phyloP scores from a whole-genome alignment of 2,113 vertebrate species.

The Neoarius graeffei region DNA sequence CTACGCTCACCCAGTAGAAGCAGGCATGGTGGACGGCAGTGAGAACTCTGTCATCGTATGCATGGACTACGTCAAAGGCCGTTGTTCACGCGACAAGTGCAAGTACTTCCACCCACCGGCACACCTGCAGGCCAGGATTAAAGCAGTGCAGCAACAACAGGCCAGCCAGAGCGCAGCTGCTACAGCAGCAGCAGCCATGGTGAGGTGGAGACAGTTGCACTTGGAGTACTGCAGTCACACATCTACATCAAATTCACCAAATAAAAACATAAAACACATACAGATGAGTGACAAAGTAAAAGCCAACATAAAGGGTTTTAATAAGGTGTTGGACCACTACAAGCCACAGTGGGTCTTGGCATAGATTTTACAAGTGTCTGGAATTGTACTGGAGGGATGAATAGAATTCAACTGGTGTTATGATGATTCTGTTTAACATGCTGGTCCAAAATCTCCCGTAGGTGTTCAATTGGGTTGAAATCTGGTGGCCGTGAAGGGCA shows the following conservation, averaged over 20 bases:
- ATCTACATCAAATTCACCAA: neutral
- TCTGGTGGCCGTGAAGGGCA: neutral
- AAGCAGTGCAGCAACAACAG: slow-evolving; percentile 96
- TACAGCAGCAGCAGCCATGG: slow-evolving; percentile 79
- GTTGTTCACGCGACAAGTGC: slow-evolving; percentile 97
- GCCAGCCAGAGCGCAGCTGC: slow-evolving; percentile 86
- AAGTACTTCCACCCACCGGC: slow-evolving; percentile 98
- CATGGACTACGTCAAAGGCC: slow-evolving; percentile 99
- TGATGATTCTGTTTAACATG: neutral
- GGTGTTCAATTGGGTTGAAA: neutral
- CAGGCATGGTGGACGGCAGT: slow-evolving; percentile 93
- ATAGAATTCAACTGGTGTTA: neutral
- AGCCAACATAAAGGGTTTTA: neutral
- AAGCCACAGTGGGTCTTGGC: neutral
- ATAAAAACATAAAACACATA: neutral
- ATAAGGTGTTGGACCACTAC: no score
- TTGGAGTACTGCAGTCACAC: neutral
- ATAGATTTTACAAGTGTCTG: neutral
- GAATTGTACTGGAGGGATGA: neutral
- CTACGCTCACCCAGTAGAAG: slow-evolving; percentile 93
- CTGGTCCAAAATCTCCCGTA: neutral
- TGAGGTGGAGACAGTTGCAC: slow-evolving; percentile 68
- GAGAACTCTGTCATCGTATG: slow-evolving; percentile 98
- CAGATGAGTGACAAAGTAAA: neutral
- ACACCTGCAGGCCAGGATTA: slow-evolving; percentile 97